Percentiles rank a stretch among this genome's conserved stretches.
These are phyloP conservation scores for Dendrolimus punctatus DNA, from an alignment of 1,140 invertebrate species.

Conservation along the genomic window DNA sequence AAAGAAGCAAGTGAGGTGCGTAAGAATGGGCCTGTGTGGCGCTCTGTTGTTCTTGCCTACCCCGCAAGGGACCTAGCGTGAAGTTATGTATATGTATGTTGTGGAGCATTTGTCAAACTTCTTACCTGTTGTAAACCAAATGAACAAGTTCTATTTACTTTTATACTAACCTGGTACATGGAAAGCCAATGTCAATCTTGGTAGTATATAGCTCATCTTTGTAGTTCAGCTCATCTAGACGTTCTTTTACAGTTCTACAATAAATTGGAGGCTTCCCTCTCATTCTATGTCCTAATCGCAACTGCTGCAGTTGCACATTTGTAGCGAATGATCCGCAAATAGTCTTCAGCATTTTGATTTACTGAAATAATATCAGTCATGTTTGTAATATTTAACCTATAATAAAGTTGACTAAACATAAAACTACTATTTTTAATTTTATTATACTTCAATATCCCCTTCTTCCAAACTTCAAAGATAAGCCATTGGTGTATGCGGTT, in stretches of 20 bases:
- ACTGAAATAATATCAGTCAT: slow-evolving; percentile 1
- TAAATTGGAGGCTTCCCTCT: slow-evolving; percentile 81
- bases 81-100: no score
- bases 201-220: slow-evolving; percentile 70
- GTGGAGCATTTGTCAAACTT: no score
- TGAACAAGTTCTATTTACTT: not conserved
- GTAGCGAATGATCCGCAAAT: slow-evolving; percentile 28
- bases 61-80: no score
- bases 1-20: no score
- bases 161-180: slow-evolving; percentile 35
- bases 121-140: not conserved
- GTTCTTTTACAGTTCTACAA: slow-evolving; percentile 76
- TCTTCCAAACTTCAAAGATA: no score
- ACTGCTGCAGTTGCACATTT: slow-evolving; percentile 46
- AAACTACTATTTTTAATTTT: no score
- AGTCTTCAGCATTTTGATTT: slow-evolving; percentile 32
- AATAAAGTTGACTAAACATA: no score
- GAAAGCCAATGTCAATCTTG: slow-evolving; percentile 62
- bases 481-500: no score
- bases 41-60: no score
- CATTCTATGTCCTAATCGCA: slow-evolving; percentile 71
- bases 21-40: no score
- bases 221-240: slow-evolving; percentile 74
- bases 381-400: not conserved
- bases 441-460: no score